Base-by-base conservation (phyloP, 2,888 invertebrate species). In the Leptopterna dolabrata region DNA sequence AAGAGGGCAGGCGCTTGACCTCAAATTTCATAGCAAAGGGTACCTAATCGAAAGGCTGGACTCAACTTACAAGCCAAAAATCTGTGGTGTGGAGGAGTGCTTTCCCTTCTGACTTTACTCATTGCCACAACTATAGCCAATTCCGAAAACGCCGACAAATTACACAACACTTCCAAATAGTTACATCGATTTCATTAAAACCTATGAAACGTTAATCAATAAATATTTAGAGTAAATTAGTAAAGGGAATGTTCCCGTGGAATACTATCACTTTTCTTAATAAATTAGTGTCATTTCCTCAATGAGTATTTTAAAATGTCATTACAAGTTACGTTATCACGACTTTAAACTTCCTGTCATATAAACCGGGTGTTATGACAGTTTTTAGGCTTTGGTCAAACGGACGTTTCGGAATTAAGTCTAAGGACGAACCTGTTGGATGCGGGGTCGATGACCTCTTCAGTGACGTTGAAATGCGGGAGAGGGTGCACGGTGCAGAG, bases 371-470 rank as follows among this genome's bases (percentile, higher is more conserved):
- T 83, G 83, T 73, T 85, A 82, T 85, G 55, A 85, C 88, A 70
- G 81, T 76, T 70, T 36, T 87, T 87, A 45, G 76, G 85, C 88
- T 89, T 88, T 51, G 88, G 90, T 96, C 95, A 99, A 92, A 99
- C 99, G 0, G 98, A 98, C 76, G 99, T 99, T 92, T 99, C 99
- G 0, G 98, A 98, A 91, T 98, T 99, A 76, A 99, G 93, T 91
- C 98, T 94, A 89, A 99, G 93, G 83, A 98, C 96, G 94, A 99
- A 99, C 91, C 98, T 96, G 92, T 98, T 98, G 91, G 96, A 96
- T 92, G 98, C 98, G 0, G 98, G 98, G 93, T 99, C 98, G 19
- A 98, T 96, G 0, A 98, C 96, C 92, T 99, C 98, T 92, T 99
- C 99, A 0, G 97, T 96, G 63, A 99, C 93, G 92, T 97, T 97